Evolutionary conservation across 2,888 invertebrate species (phyloP), one percentile per base, ranked within the genome.

Genomic region (Calameuta pallipes): DNA sequence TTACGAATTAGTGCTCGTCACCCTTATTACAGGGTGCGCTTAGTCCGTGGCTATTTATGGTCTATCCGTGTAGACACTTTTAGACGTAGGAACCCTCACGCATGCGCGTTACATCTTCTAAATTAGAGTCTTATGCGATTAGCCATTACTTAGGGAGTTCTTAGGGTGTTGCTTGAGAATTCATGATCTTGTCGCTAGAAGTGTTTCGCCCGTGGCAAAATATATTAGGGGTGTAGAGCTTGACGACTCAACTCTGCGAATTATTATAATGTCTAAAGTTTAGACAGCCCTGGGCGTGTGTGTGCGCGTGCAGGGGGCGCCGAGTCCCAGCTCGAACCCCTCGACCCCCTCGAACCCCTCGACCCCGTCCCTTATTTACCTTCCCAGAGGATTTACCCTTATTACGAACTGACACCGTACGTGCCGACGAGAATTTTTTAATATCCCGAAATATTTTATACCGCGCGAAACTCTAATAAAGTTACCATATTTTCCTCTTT

Each of bases 201-300:
- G 56, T 23, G 56, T 56, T 56, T 56, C 9, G 56, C 56, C 23
- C 15, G 9, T 56, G 23, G 56, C 56, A 23, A 56, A 56, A 56
- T 56, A 23, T 23, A 56, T 15, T 23, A 23, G 56, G 56, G 56
- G 1, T 15, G 23, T 6, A 9, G 56, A 23, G 56, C 81, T 80
- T 80, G 81, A 82, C 81, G 80, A 82, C 80, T 82, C 80, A 82
- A 82, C 81, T 82, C 80, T 82, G 78, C 79, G 80, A 82, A 79
- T 56, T 56, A 56, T 56, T 23, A 56, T 56, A 56, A 56, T 56
- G 56, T 56, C 56, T 56, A 23, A 56, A 56, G 56, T 56, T 56
- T 56, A 23, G 56, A 15, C 23, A 56, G 23, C 56, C 56, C 23
- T 23, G 23, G 23, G 9, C n/a, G n/a, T 15, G 9, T 23, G 1